phyloP scores from a whole-genome alignment of 2,888 invertebrate species.

The Nomada ferruginata region DNA sequence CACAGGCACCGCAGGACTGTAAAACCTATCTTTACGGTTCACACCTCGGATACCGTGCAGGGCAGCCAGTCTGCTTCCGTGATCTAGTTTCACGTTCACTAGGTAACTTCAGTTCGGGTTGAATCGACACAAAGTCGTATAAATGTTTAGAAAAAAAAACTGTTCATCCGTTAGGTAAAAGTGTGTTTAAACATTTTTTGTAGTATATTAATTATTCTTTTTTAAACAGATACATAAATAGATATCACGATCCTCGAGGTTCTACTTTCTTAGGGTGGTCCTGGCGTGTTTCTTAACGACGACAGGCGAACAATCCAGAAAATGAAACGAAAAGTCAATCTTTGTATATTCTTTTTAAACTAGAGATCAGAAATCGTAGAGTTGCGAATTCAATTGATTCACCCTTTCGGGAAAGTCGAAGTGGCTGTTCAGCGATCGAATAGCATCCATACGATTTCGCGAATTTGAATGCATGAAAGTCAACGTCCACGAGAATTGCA shows the following conservation, averaged over 20 bases:
- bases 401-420: conserved; percentile 1
- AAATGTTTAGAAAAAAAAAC: no score
- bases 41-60: conserved; percentile 57
- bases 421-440: conserved; percentile 28
- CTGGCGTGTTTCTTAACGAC: no score
- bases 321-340: no score
- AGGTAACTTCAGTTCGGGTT: neutral
- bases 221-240: no score
- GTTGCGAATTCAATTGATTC: conserved; percentile 2
- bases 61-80: conserved; percentile 40
- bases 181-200: no score
- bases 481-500: conserved; percentile 40
- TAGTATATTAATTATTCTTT: no score
- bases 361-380: neutral
- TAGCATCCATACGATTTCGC: conserved; percentile 2
- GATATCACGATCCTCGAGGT: no score
- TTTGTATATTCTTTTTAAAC: no score
- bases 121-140: neutral
- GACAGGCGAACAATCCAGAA: no score
- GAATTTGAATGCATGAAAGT: conserved; percentile 51
- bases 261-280: no score
- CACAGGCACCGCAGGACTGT: conserved; percentile 57
- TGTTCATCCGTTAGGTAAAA: no score
- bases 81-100: conserved; percentile 40
- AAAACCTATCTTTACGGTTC: conserved; percentile 74